phyloP scores from a whole-genome alignment of 2,888 invertebrate genomes.

The Halictus quadricinctus region DNA sequence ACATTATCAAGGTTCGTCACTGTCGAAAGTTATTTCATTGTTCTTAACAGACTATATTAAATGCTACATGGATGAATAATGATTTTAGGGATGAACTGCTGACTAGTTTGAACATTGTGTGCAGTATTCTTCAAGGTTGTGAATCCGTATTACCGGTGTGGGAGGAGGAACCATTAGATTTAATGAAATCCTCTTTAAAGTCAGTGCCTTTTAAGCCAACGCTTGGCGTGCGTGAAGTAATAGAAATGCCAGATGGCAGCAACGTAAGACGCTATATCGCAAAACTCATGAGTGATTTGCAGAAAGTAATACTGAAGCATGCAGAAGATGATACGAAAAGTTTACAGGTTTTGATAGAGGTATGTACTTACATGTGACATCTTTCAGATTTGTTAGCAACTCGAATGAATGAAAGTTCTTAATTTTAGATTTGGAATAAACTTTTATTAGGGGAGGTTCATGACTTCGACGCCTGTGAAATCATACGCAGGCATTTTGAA shows the following conservation, averaged over 20 bases:
- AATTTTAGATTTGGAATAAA: constrained; percentile 87
- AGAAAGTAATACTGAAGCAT: constrained; percentile 86
- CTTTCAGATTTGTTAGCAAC: neutral
- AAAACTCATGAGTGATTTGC: constrained; percentile 85
- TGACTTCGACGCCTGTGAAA: constrained; percentile 85
- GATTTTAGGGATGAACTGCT: constrained; percentile 87
- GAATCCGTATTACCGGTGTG: constrained; percentile 88
- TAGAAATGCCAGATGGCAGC: constrained; percentile 86
- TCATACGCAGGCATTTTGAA: constrained; percentile 87
- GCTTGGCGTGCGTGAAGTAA: constrained; percentile 73
- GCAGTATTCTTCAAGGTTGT: constrained; percentile 86
- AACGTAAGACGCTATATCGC: constrained; percentile 88
- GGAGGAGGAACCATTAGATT: constrained; percentile 83
- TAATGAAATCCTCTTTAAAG: constrained; percentile 83
- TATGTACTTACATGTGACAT: constrained; percentile 67
- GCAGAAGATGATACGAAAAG: constrained; percentile 92
- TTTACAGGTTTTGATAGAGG: constrained; percentile 84
- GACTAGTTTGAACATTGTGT: constrained; percentile 87
- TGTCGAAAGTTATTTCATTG: neutral
- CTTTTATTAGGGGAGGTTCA: constrained; percentile 84
- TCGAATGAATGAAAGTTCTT: constrained; percentile 24
- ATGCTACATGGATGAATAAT: constrained; percentile 6
- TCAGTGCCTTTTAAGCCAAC: constrained; percentile 76
- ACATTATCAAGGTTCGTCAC: constrained; percentile 82
- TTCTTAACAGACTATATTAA: neutral